Evolutionary conservation across 2,797 vertebrate species (phyloP), one percentile per base, ranked within the genome.

Genomic region (Lagodon rhomboides): DNA sequence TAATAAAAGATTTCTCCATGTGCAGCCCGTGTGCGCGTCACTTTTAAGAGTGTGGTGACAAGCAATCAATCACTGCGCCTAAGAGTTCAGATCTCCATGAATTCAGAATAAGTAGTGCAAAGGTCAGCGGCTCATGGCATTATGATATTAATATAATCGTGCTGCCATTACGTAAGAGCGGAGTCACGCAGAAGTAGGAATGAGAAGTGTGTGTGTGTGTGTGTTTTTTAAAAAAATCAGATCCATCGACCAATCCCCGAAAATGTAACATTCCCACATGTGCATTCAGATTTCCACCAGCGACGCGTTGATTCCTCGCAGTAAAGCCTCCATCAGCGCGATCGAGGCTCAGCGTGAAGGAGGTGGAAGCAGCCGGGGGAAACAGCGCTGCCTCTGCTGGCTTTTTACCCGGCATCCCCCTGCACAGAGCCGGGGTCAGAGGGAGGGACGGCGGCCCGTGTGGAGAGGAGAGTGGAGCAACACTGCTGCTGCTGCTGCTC

Each of bases 351-450:
- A 27, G 12, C 62, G 5, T 23, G 47, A 8, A 3, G 55, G 58
- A 43, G 65, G 71, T 27, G 49, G 43, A 23, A 9, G 60, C 58
- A 34, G 30, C 30, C 30, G 30, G 41, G 61, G 73, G 83, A 75
- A 82, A 78, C 77, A 84, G 84, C 75, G 82, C 70, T 74, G 84
- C 73, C 63, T 80, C 67, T 73, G 77, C 85, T 44, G 70, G 43
- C 16, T 49, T 74, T 74, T 61, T 54, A 60, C 43, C 84, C 80
- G 53, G 59, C 75, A 16, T 69, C 73, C 66, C 58, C 11, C 68
- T 23, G 64, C 81, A 49, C 74, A 58, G 27, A 81, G 9, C 20
- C 75, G 81, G 80, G 60, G 61, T 73, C 74, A 82, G 60, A 69
- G 66, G 50, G 47, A 82, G 64, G 50, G 70, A 82, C 2, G 27